These are phyloP conservation scores for Drosophila vallismaia DNA, from an alignment of 2,888 invertebrate genomes.

Conservation along the genomic window DNA sequence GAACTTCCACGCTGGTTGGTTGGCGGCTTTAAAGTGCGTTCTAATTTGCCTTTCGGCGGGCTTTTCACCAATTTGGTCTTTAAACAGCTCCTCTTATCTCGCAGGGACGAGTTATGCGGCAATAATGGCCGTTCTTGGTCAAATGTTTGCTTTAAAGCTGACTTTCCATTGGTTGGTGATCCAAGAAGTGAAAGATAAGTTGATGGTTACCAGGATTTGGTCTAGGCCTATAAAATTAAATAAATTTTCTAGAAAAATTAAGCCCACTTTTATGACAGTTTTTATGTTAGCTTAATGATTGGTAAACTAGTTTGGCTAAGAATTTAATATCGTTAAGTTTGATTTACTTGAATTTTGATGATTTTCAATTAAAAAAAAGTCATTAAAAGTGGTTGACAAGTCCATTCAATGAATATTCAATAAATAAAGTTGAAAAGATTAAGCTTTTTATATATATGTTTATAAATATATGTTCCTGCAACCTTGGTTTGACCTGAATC, in stretches of 20 bases:
- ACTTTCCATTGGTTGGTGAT: conserved; percentile 26
- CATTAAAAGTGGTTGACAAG: conserved; percentile 2
- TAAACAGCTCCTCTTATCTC: conserved; percentile 37
- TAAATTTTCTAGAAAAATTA: background rate
- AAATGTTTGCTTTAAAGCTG: conserved; percentile 36
- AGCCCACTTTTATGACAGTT: background rate
- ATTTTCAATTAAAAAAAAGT: background rate
- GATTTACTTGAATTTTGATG: background rate
- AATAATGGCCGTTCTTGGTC: conserved; percentile 31
- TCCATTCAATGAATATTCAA: background rate
- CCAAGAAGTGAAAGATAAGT: conserved; percentile 1
- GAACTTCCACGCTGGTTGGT: conserved; percentile 65
- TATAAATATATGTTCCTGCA: background rate
- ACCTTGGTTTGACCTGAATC: conserved; percentile 1
- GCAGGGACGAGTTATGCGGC: conserved; percentile 18
- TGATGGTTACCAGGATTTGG: conserved; percentile 7
- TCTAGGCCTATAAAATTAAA: background rate
- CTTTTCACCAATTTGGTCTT: conserved; percentile 20
- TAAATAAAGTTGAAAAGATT: background rate
- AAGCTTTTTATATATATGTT: background rate
- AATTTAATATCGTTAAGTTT: background rate
- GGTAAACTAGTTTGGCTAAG: background rate
- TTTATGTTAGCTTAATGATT: background rate
- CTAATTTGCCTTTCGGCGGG: conserved; percentile 37
- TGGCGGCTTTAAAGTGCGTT: conserved; percentile 74